Evolutionary conservation across 2,113 vertebrate species (phyloP), one percentile per base, ranked within the genome.

Genomic region (Pyrgilauda ruficollis): DNA sequence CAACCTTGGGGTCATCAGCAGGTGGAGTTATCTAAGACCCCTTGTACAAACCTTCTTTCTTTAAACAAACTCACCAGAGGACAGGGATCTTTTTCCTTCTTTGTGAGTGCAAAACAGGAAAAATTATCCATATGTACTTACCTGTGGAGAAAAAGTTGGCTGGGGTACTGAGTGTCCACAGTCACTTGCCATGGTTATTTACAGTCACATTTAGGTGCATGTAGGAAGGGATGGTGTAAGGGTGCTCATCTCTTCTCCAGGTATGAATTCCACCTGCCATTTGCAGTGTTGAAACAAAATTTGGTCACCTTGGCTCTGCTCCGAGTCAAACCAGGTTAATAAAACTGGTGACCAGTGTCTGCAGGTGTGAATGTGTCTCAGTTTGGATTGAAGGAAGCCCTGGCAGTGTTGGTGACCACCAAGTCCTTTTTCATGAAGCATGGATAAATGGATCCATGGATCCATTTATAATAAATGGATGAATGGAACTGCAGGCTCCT

Each of bases 21-120:
- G 2, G 0, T 64, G 30, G 24, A 19, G 1, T 66, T 63, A 62
- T 46, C 56, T 2, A 3, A 31, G n/a, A 55, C 15, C 6, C 26
- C 20, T 67, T 2, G 1, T 35, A 23, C n/a, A 77, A 91, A 78
- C 17, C 50, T 59, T 35, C 37, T 55, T 68, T 61, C n/a, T 68
- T 33, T 68, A 58, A 84, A 77, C 41, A 62, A 62, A 21, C 22
- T n/a, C 15, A 5, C 12, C 16, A 31, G 66, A 58, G 14, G 6
- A n/a, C 30, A 53, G 47, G 27, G 37, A 61, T 76, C 10, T 47
- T 9, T 49, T 69, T 56, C 15, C 6, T 56, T 44, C n/a, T 49
- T 64, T 52, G 22, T 69, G 15, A 87, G 28, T 5, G 6, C 30
- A 44, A 62, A 92, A 50, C 28, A 24, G 19, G 23, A 44, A 62